Conservation (phyloP, 2,113 vertebrate species). For the Centropus unirufus region DNA sequence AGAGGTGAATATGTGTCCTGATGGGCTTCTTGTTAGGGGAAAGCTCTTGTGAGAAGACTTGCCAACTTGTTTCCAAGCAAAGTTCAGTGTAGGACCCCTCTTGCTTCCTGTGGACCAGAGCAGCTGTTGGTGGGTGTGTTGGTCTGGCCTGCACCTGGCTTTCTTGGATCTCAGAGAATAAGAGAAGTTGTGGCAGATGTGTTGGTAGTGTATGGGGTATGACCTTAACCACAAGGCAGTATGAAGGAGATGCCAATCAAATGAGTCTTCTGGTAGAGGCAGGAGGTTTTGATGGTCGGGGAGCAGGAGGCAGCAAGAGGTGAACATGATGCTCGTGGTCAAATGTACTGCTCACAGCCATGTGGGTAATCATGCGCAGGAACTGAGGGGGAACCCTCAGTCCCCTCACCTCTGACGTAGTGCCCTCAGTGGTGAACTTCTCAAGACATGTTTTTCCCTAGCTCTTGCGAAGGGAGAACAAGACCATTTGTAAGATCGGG, state of each 20-base stretch:
- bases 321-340: background rate
- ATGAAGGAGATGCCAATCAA: background rate
- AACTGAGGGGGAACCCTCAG: background rate
- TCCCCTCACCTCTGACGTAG: background rate
- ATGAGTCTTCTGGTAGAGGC: background rate
- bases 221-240: background rate
- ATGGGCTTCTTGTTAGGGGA: background rate
- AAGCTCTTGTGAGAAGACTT: background rate
- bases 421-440: background rate
- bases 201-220: background rate
- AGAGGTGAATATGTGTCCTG: background rate
- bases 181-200: background rate
- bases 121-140: background rate
- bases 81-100: background rate
- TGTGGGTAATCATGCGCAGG: background rate
- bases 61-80: fast-evolving
- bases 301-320: background rate
- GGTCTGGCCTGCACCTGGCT: background rate
- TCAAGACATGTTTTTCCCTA: background rate
- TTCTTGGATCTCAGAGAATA: background rate
- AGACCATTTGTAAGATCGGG: background rate
- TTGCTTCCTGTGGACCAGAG: background rate
- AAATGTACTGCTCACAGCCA: background rate
- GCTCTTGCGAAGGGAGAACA: background rate
- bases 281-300: background rate